Base-by-base conservation (phyloP, 2,797 vertebrate species). In the Ctenosaura bakeri region DNA sequence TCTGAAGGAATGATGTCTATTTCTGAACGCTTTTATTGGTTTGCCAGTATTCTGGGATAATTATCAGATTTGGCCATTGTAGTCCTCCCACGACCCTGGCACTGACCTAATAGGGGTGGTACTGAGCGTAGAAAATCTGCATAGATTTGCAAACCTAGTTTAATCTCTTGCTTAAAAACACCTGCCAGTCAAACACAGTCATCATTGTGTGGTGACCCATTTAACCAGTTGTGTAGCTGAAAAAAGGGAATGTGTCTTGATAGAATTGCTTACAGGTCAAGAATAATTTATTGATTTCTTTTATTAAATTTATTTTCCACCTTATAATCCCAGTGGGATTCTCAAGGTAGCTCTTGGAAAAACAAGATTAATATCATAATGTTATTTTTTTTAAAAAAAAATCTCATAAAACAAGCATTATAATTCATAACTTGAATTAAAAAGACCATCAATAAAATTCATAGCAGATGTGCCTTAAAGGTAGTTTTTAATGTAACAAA, bases 231-330 rank as follows among this genome's bases (percentile, higher is more conserved):
- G 20, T 16, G 35, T 38, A 83, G 62, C 18, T 20, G 35, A 9
- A 83, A 24, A 62, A 62, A 59, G 13, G 20, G 38, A 83, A 0
- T 2, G 29, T 50, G 50, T n/a, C 42, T 71, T 85, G 3, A 16
- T n/a, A 42, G 6, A 46, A 50, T 84, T 84, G 69, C n/a, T 85
- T 85, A 29, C 46, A 71, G 69, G 66, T 85, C 83, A 71, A 71
- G 66, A 66, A 84, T 69, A 26, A 24, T 42, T 46, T 85, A 85
- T 85, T 85, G 35, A 85, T 85, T 42, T 77, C 22, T 87, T 62
- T 86, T 74, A 86, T 77, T 54, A 29, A 26, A 86, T 74, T 54
- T 73, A 52, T 84, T 71, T 42, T 56, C 73, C n/a, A 77, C 73
- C 2, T 87, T 71, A 42, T 85, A 85, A 85, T 73, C 84, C 69